Evolutionary conservation across 2,888 invertebrate genomes (phyloP).

Genomic region (Chirona hameri): DNA sequence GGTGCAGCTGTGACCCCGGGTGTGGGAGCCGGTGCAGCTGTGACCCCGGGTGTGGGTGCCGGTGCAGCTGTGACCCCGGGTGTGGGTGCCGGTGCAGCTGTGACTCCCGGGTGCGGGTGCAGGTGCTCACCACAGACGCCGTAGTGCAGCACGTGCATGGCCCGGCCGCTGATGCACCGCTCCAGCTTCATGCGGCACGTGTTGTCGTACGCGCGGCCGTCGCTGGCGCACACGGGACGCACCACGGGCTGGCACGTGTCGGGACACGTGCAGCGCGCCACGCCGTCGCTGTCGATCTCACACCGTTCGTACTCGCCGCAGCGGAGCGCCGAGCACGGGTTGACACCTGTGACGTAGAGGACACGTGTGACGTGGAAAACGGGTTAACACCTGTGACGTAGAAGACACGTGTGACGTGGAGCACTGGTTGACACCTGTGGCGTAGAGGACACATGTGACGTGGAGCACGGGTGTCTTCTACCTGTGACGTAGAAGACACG

Average conservation of each 20-base stretch:
- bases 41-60: too few species aligned
- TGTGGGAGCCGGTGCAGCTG: too few species aligned
- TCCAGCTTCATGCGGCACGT: slow-evolving; percentile 51
- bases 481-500: too few species aligned
- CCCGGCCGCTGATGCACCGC: slow-evolving; percentile 52
- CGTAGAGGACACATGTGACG: too few species aligned
- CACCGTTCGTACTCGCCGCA: slow-evolving; percentile 78
- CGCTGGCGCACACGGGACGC: slow-evolving; percentile 55
- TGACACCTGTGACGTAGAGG: slow-evolving; percentile 59
- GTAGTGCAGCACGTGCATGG: slow-evolving; percentile 55
- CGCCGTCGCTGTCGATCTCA: slow-evolving; percentile 72
- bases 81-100: background rate
- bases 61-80: background rate
- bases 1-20: too few species aligned
- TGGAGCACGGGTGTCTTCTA: too few species aligned
- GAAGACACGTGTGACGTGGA: too few species aligned
- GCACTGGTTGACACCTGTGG: too few species aligned
- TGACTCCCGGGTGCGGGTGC: background rate
- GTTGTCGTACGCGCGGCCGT: slow-evolving; percentile 53
- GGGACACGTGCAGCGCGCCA: slow-evolving; percentile 80
- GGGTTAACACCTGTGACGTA: too few species aligned
- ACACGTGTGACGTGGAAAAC: too few species aligned
- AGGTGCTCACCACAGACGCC: slow-evolving; percentile 61
- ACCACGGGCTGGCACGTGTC: slow-evolving; percentile 69
- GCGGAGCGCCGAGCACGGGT: slow-evolving; percentile 74